Evolutionary conservation across 1,140 invertebrate genomes (phyloP), one percentile per base, ranked within the genome.

Genomic region (Carcinoscorpius rotundicauda): DNA sequence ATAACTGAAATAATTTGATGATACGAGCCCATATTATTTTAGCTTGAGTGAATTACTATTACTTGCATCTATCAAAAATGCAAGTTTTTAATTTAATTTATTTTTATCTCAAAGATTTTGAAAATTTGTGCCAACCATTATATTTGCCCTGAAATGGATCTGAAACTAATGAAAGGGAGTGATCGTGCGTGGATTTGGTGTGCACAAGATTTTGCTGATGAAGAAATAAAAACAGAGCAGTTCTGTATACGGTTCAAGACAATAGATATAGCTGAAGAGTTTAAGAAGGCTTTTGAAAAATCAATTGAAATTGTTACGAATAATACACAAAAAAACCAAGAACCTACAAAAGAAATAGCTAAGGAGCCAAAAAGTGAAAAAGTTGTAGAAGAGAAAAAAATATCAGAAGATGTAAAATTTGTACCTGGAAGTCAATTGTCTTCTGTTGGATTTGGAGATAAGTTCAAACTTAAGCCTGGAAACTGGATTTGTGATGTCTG

Each of bases 401-500:
- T 29, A 29, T 29, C 29, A 29, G 29, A 29, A 29, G 29, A 29
- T 29, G 29, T 29, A 29, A 29, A 29, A 29, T 29, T 29, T 29
- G 2, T 29, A 29, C 29, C 29, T 29, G 29, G 29, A 29, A 29
- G 29, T 29, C 29, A 29, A 29, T 29, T 29, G 29, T 29, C 29
- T 29, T 29, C 29, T 29, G 59, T 51, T 60, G 58, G 63, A 6
- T 69, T 69, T 66, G 65, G 63, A 49, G 11, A 11, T 49, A 61
- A 62, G 49, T 90, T 88, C 68, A 87, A 87, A 72, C 81, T 81
- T 3, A 81, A 83, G 51, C 73, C 78, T 58, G 91, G 88, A 49
- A 84, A 84, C 49, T 97, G 93, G 93, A 83, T 84, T 71, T 97
- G 93, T 75, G 74, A 78, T 8, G 75, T 73, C 51, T 97, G 93